These are phyloP conservation scores for Panulirus ornatus DNA, from an alignment of 1,140 invertebrate species.

Conservation along the genomic window DNA sequence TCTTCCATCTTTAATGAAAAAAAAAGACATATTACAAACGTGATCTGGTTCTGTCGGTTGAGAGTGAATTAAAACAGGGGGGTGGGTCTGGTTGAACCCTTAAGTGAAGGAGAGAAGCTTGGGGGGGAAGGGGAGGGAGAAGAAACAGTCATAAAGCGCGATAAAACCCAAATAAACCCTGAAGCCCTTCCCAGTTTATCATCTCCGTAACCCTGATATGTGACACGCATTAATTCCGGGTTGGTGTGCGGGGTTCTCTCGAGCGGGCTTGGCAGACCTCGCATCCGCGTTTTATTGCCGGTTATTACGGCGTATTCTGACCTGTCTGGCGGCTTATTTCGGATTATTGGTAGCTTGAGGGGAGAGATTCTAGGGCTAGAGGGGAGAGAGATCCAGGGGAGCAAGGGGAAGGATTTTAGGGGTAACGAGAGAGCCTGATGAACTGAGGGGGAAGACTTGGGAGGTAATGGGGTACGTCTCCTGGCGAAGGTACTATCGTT, in stretches of 20 bases:
- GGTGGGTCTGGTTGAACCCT: neutral
- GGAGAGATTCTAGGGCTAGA: neutral
- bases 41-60: neutral
- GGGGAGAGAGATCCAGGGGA: neutral
- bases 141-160: conserved; percentile 23
- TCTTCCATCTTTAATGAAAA: conserved; percentile 23
- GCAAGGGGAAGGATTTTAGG: neutral
- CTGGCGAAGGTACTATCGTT: neutral
- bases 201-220: conserved; percentile 59
- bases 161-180: conserved; percentile 59
- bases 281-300: conserved; percentile 8
- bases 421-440: neutral
- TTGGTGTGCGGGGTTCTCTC: neutral
- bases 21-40: too few species aligned
- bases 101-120: neutral
- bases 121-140: neutral
- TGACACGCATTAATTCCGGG: conserved; percentile 59
- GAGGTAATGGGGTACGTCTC: neutral
- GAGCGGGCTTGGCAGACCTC: neutral
- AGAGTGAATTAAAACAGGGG: conserved; percentile 33
- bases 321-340: neutral
- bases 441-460: neutral
- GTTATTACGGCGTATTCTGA: conserved; percentile 5
- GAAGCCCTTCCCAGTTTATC: conserved; percentile 17
- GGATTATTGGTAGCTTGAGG: neutral